These are phyloP conservation scores for Trididemnum clinides DNA, from an alignment of 23 tunicate species.

Conservation along the genomic window DNA sequence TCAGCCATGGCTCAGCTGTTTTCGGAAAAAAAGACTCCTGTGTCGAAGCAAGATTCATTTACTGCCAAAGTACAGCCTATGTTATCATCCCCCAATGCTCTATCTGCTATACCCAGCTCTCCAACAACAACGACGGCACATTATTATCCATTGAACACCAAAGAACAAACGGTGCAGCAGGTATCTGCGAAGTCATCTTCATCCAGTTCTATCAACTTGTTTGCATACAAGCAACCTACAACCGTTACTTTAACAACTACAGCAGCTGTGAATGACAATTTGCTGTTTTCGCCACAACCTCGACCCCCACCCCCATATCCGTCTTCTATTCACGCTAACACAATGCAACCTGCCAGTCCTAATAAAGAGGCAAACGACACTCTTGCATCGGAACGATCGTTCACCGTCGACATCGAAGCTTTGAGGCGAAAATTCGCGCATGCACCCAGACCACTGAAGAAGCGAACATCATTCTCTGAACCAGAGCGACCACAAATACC, in stretches of 20 bases:
- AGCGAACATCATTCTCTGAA: slow-evolving; percentile 86
- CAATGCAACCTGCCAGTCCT: background rate
- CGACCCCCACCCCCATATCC: slow-evolving; percentile 79
- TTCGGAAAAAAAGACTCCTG: slow-evolving; percentile 10
- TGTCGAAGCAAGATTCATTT: slow-evolving; percentile 47
- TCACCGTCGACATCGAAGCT: slow-evolving; percentile 67
- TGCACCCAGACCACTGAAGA: slow-evolving; percentile 92
- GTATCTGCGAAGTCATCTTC: background rate
- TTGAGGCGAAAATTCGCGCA: slow-evolving; percentile 81
- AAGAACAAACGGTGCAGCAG: background rate
- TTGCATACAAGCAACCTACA: slow-evolving; percentile 84
- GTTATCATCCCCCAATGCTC: background rate
- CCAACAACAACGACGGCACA: background rate
- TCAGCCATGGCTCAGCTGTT: slow-evolving; percentile 83
- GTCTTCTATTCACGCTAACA: background rate
- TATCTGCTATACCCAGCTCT: background rate
- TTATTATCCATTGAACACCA: slow-evolving; percentile 2
- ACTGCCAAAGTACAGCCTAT: slow-evolving; percentile 86
- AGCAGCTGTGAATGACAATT: slow-evolving; percentile 59
- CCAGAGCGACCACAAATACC: slow-evolving; percentile 89
- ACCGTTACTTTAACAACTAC: slow-evolving; percentile 37
- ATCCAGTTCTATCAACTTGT: slow-evolving; percentile 41
- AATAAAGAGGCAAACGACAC: slow-evolving; percentile 1
- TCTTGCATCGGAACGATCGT: slow-evolving; percentile 42
- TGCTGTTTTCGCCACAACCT: slow-evolving; percentile 51